Evolutionary conservation across 1,140 invertebrate species (phyloP).

Genomic region (Apis dorsata): DNA sequence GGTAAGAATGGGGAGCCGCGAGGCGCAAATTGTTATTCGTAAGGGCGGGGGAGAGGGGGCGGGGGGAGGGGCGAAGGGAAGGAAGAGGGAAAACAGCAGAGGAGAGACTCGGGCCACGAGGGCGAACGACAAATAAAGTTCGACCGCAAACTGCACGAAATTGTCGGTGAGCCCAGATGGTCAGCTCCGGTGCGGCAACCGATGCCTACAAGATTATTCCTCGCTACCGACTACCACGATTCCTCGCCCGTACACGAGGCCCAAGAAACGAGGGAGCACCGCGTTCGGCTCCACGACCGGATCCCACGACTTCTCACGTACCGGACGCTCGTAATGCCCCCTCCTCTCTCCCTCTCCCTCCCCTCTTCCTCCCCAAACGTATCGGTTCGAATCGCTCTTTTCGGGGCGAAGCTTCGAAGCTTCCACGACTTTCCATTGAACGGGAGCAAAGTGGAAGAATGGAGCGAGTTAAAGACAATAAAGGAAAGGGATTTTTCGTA

Average conservation of each 20-base stretch:
- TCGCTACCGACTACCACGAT: constrained; percentile 66
- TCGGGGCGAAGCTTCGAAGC: not conserved
- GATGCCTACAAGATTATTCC: constrained; percentile 68
- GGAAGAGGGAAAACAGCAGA: constrained; percentile 7
- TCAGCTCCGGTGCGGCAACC: constrained; percentile 58
- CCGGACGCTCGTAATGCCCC: constrained; percentile 68
- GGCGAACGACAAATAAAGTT: constrained; percentile 74
- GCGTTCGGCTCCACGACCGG: constrained; percentile 42
- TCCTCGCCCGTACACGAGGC: constrained; percentile 18
- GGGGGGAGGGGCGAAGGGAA: constrained; percentile 8
- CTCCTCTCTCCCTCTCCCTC: no score
- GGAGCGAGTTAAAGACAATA: no score
- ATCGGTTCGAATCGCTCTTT: constrained; percentile 38
- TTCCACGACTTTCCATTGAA: constrained; percentile 28
- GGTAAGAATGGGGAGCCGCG: constrained; percentile 49
- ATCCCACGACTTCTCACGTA: constrained; percentile 72
- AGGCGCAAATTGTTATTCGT: constrained; percentile 63
- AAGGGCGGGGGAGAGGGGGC: not conserved
- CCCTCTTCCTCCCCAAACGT: constrained; percentile 42
- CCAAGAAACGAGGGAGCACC: constrained; percentile 50
- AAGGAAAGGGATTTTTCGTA: no score
- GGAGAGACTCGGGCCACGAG: constrained; percentile 63
- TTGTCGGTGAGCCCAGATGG: constrained; percentile 72
- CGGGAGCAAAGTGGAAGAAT: not conserved
- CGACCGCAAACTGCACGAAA: constrained; percentile 75